Evolutionary conservation across 2,113 vertebrate genomes (phyloP), one percentile per base, ranked within the genome.

Genomic region (Podarcis cretensis): DNA sequence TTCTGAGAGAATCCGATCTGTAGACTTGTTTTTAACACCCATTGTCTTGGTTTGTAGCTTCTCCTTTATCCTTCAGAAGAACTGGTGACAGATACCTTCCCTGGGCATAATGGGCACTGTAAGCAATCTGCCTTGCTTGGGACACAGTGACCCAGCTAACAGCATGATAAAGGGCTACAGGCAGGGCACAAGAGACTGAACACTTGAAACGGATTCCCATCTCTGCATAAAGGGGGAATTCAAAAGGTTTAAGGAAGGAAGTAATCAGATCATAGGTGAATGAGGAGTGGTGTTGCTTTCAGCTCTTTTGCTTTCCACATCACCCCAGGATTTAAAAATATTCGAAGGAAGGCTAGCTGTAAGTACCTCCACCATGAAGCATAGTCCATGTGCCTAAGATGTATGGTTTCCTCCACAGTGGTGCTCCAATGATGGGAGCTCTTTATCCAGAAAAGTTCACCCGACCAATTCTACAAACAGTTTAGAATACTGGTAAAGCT

Each of bases 81-180:
- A 37, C 73, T 78, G n/a, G 40, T 68, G 74, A 77, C 73, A 81
- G 69, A 87, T 66, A 86, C 13, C 75, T 84, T 86, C 84, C 37
- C 8, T 43, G 10, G 40, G 10, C 21, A 66, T 77, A 83, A 32
- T 13, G 54, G 79, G 27, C 5, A 65, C 1, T 32, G 37, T 65
- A 65, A 66, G 18, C 59, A 32, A 35, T 66, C 59, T 77, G 13
- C n/a, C 16, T 6, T 13, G 4, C 43, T 27, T 83, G 81, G 73
- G 37, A 68, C 40, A 37, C 25, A 32, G 1, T 68, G 63, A 54
- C 30, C 30, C 25, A 35, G 40, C 40, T 43, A 43, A 43, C 43
- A 43, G 43, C 32, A 48, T 32, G 63, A 48, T 48, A 37, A 6
- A 25, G 37, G 40, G 73, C 40, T 69, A 21, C 74, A 77, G 23